These are phyloP conservation scores for Apocheima hispidaria DNA, from an alignment of 2,888 invertebrate species.

Conservation along the genomic window DNA sequence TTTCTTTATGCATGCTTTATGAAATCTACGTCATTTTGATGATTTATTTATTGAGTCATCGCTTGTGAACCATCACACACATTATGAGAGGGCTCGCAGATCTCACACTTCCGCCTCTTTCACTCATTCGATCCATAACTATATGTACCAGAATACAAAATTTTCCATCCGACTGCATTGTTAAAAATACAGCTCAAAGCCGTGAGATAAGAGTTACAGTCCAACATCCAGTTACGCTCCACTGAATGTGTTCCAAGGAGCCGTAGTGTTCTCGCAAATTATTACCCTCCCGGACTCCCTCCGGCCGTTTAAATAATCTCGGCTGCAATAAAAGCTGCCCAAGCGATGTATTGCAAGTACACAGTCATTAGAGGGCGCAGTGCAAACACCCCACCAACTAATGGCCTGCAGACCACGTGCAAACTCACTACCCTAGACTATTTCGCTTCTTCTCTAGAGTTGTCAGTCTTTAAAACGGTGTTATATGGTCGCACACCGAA, in stretches of 20 bases:
- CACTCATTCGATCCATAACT: too few species aligned
- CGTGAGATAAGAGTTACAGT: constrained; percentile 53
- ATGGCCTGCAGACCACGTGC: constrained; percentile 55
- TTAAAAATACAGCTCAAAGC: constrained; percentile 37
- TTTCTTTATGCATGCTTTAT: too few species aligned
- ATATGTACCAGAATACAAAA: constrained; percentile 4
- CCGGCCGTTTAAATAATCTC: constrained; percentile 74
- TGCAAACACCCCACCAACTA: constrained; percentile 63
- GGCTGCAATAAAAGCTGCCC: constrained; percentile 67
- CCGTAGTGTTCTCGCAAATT: constrained; percentile 58
- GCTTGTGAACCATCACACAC: too few species aligned
- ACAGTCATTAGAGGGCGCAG: constrained; percentile 59
- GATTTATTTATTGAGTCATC: too few species aligned
- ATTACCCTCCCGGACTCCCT: constrained; percentile 51
- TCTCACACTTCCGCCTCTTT: too few species aligned
- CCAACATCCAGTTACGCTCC: constrained; percentile 55
- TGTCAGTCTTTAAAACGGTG: constrained; percentile 21
- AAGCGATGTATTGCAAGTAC: constrained; percentile 69
- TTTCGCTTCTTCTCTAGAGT: constrained; percentile 30
- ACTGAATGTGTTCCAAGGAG: constrained; percentile 50
- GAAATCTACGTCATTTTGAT: too few species aligned
- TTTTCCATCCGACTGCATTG: constrained; percentile 20
- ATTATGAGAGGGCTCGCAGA: too few species aligned
- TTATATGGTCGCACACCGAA: too few species aligned
- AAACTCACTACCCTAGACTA: constrained; percentile 28